phyloP scores from a whole-genome alignment of 2,888 invertebrate genomes.

The Cryptocheilus praepositus region DNA sequence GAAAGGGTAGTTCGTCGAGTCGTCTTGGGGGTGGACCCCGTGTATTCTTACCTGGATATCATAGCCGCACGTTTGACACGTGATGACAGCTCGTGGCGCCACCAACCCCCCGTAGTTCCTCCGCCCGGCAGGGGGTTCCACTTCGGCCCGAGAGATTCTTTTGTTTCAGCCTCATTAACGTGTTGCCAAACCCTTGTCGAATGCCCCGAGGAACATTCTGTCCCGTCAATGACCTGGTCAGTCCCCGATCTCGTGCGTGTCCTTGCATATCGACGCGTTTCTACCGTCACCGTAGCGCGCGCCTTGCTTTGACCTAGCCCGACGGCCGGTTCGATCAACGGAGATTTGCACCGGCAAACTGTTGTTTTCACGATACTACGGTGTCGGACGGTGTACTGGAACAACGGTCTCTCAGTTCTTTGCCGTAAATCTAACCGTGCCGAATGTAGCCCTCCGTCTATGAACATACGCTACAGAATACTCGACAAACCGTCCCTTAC shows the following conservation, averaged over 20 bases:
- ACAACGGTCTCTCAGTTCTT: too few relatives aligned
- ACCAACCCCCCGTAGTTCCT: slow-evolving; percentile 71
- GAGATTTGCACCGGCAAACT: too few relatives aligned
- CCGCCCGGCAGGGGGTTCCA: slow-evolving; percentile 61
- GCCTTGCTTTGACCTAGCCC: too few relatives aligned
- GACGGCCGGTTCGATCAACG: too few relatives aligned
- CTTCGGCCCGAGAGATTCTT: slow-evolving; percentile 65
- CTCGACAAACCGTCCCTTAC: too few relatives aligned
- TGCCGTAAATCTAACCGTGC: too few relatives aligned
- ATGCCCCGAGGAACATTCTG: slow-evolving; percentile 2
- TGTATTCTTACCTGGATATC: slow-evolving; percentile 59
- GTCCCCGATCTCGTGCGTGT: slow-evolving; percentile 7
- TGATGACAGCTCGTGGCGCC: slow-evolving; percentile 75
- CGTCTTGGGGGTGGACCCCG: slow-evolving; percentile 17
- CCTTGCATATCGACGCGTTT: neutral
- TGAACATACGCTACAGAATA: too few relatives aligned
- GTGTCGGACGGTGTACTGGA: too few relatives aligned
- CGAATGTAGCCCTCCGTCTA: too few relatives aligned
- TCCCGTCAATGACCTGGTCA: slow-evolving; percentile 39
- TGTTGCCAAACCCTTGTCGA: slow-evolving; percentile 67
- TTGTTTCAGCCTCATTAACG: slow-evolving; percentile 74
- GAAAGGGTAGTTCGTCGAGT: slow-evolving; percentile 47
- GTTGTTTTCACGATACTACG: too few relatives aligned
- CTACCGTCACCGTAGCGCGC: neutral
- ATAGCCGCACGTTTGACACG: slow-evolving; percentile 66